Evolutionary conservation across 2,113 vertebrate species (phyloP), one percentile per base, ranked within the genome.

Genomic region (Cariama cristata): DNA sequence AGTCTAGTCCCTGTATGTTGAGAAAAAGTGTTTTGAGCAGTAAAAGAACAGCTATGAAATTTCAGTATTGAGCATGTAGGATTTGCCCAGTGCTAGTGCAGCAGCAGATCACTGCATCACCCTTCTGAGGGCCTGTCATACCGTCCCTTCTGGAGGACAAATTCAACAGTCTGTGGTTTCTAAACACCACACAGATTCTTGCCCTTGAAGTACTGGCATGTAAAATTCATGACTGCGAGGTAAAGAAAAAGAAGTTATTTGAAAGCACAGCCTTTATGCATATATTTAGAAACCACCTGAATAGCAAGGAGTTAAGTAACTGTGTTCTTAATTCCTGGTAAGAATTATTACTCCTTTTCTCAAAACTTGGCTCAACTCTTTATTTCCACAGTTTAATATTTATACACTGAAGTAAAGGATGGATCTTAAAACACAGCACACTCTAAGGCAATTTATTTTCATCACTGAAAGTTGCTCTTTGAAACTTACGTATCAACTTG

Each of bases 171-270:
- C n/a, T 56, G 7, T 17, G 27, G 21, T 44, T 83, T 92, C 49
- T 77, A 67, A 91, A 50, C 13, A 79, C 14, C 68, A 14, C 7
- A 28, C 8, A 64, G 32, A 67, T 45, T 63, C 23, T 38, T 52
- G 13, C 11, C 22, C 3, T 66, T 76, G 38, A 64, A 7, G 4
- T 9, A 52, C 0, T 79, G 2, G 3, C 14, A 77, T 23, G 63
- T 7, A 27, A 88, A 82, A 95, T 14, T 12, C 16, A 42, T 23
- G 20, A 67, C 44, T 24, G 8, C 22, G 64, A 90, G 23, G 26
- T 60, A 55, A 72, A 20, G 5, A 53, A 63, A 56, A 24, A 38
- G 38, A 50, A 11, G 6, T 21, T 79, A 63, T 5, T 50, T 38
- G 42, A 71, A 75, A 82, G 55, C 8, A 72, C 35, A 69, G 45